These are phyloP conservation scores for Bradypodion ventrale DNA, from an alignment of 2,797 vertebrate genomes.

Conservation along the genomic window DNA sequence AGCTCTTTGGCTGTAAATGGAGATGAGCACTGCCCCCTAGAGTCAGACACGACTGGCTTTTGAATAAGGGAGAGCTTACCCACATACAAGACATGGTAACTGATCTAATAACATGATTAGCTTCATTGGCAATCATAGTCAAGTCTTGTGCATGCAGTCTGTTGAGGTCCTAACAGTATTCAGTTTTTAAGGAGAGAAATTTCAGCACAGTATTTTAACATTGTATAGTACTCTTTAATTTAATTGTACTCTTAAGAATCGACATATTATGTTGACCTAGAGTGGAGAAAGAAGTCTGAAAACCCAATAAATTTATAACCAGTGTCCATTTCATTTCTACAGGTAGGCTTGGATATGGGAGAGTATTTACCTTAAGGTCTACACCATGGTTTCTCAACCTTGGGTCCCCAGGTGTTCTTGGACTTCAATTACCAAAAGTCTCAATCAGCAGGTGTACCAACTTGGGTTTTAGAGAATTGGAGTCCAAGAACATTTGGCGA, in stretches of 20 bases:
- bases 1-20: too few relatives aligned
- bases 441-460: too few relatives aligned
- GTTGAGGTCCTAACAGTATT: not conserved
- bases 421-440: too few relatives aligned
- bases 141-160: not conserved
- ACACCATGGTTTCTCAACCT: too few relatives aligned
- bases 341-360: not conserved
- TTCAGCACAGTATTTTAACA: not conserved
- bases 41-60: too few relatives aligned
- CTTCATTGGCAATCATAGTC: too few relatives aligned
- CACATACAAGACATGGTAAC: not conserved
- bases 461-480: too few relatives aligned
- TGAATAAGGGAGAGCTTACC: too few relatives aligned
- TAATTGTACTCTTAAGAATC: constrained; percentile 17
- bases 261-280: constrained; percentile 2
- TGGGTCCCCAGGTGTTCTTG: too few relatives aligned
- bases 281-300: constrained; percentile 1
- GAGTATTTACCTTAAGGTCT: not conserved
- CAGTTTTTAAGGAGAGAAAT: constrained; percentile 1
- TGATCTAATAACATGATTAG: not conserved
- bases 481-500: too few relatives aligned
- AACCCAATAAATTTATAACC: constrained; percentile 8
- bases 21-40: too few relatives aligned
- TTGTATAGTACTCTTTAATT: not conserved
- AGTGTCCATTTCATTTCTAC: constrained; percentile 3